A percentile compares a stretch with the other conserved stretches of the same genome.
Conservation (phyloP, 2,888 invertebrate genomes). For the Tipula helvola region DNA sequence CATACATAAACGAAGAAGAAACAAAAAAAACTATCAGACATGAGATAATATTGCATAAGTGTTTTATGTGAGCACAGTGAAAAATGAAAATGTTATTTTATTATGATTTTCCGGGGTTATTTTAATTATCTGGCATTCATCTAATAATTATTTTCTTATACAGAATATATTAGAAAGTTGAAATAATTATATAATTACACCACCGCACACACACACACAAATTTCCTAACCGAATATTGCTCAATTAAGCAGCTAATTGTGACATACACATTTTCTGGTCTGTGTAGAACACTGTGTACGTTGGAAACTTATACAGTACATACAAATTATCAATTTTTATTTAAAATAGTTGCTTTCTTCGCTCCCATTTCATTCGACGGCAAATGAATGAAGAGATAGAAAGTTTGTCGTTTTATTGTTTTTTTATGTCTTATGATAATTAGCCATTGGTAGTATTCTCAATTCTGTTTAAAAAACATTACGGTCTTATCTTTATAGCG, state of each 20-base stretch:
- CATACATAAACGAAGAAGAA: neutral
- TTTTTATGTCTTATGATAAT: neutral
- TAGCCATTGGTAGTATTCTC: neutral
- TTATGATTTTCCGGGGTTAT: neutral
- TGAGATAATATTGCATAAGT: neutral
- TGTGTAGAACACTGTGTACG: neutral
- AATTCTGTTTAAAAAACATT: neutral
- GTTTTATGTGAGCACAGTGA: neutral
- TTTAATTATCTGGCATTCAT: neutral
- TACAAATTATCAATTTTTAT: neutral
- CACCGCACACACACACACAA: neutral
- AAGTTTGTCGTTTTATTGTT: neutral
- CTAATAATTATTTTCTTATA: neutral
- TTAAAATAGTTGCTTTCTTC: neutral
- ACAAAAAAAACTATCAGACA: neutral
- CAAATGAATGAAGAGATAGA: neutral
- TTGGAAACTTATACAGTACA: neutral
- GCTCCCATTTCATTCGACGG: neutral
- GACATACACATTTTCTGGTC: neutral
- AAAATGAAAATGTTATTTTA: neutral
- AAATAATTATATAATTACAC: neutral
- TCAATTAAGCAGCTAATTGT: neutral
- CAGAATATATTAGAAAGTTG: neutral
- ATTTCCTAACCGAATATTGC: neutral
- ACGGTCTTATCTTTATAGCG: neutral